A percentile compares a stretch with the other conserved stretches of the same genome.
Conservation (phyloP, 2,797 vertebrate species). For the Lepus oiostolus region DNA sequence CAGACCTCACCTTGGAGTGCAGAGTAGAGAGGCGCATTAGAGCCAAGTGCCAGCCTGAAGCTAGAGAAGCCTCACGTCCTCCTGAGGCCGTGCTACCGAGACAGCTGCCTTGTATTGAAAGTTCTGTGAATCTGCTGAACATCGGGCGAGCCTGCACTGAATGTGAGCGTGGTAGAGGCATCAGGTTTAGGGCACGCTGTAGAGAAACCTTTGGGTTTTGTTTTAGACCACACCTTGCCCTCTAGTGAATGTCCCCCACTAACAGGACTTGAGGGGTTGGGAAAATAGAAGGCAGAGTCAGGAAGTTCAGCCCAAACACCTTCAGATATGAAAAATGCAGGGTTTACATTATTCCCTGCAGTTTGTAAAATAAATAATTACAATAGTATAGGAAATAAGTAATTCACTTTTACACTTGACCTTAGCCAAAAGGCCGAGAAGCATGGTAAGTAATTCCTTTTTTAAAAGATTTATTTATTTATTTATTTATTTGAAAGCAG, state of each 20-base stretch:
- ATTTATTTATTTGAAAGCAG: too few species aligned
- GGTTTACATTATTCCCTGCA: background rate
- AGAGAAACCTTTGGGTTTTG: background rate
- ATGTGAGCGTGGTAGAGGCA: conserved; percentile 49
- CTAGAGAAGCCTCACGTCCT: conserved; percentile 39
- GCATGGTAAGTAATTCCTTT: too few species aligned
- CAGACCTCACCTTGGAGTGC: background rate
- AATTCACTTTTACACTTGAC: background rate
- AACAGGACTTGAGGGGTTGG: too few species aligned
- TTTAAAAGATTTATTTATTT: too few species aligned
- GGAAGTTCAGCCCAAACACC: background rate
- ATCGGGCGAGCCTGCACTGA: conserved; percentile 54
- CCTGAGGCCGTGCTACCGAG: conserved; percentile 58
- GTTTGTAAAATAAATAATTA: conserved; percentile 6
- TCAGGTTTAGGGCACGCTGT: background rate
- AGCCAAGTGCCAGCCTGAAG: conserved; percentile 37
- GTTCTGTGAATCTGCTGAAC: conserved; percentile 55
- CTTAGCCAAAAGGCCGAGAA: too few species aligned
- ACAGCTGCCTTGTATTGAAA: conserved; percentile 62
- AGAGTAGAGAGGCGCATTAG: background rate
- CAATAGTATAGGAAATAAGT: background rate
- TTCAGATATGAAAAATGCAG: background rate
- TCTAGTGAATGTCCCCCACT: background rate
- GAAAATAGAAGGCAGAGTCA: background rate
- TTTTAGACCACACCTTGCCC: background rate